Evolutionary conservation across 2,113 vertebrate genomes (phyloP), one percentile per base, ranked within the genome.

Genomic region (Proterorhinus semilunaris): DNA sequence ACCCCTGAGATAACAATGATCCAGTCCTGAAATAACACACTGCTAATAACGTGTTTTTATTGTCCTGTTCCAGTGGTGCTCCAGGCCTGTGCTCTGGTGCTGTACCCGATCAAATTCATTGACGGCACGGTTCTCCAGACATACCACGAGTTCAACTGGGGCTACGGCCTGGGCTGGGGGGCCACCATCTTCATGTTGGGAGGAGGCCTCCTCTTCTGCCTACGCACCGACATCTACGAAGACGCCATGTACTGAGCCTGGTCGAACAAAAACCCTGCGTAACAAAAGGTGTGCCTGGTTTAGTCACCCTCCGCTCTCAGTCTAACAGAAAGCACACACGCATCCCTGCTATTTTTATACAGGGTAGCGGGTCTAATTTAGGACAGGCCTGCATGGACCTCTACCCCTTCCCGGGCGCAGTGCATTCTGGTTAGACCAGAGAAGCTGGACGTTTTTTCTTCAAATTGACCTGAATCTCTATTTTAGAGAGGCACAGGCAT

Each of bases 61-160:
- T 69, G 52, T 8, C 21, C 10, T 61, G 50, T 75, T 77, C 1
- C n/a, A 95, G 94, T 93, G 88, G 92, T 93, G 7, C 87, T 95
- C 55, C 94, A 95, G 86, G 87, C 91, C 71, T 94, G 93, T 10
- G 94, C 94, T 17, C 87, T 95, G 71, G 87, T 94, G 68, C 90
- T 95, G 71, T 95, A 93, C 81, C 93, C 94, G 0, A 93, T 95
- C 84, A 94, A 95, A 82, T 95, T 95, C 84, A 92, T 94, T 7
- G 94, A 94, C 27, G 92, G 90, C 6, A 93, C 86, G 0, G 86
- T 90, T 27, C 90, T 94, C 58, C 93, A 92, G 78, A 92, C 86
- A 5, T 95, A 94, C 81, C 93, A 95, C 0, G 94, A 95, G 86
- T 95, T 95, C 84, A 94, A 92, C 90, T 95, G 94, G 94, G 94